Conservation (phyloP, 2,797 vertebrate species). For the Bovichtus diacanthus region DNA sequence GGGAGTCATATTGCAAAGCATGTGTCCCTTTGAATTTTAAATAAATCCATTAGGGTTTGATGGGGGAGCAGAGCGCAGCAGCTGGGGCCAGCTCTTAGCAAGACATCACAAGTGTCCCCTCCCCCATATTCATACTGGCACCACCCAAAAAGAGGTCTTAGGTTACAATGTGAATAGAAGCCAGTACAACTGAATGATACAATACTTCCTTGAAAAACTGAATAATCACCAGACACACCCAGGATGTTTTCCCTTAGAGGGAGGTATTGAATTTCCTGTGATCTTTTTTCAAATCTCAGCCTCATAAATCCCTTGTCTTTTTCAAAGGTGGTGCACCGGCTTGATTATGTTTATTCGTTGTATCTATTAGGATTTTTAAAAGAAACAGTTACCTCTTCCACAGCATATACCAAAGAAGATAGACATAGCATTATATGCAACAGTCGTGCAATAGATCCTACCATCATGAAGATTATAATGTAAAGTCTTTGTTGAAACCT, state of each 20-base stretch:
- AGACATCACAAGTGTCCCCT: slow-evolving; percentile 60
- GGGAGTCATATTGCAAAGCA: slow-evolving; percentile 56
- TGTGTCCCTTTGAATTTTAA: slow-evolving; percentile 66
- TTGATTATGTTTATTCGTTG: background rate
- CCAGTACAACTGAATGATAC: slow-evolving; percentile 16
- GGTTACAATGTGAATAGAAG: slow-evolving; percentile 46
- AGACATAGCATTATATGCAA: background rate
- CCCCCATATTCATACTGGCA: slow-evolving; percentile 42
- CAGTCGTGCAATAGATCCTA: background rate
- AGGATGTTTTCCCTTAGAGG: slow-evolving; percentile 1
- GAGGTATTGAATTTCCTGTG: slow-evolving; percentile 26
- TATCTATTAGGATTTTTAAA: slow-evolving; percentile 4
- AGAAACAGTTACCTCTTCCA: background rate
- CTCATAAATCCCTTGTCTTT: slow-evolving; percentile 8
- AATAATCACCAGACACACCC: slow-evolving; percentile 45
- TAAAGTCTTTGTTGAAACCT: background rate
- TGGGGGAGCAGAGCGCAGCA: slow-evolving; percentile 60
- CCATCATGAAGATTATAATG: background rate
- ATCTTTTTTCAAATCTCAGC: slow-evolving; percentile 37
- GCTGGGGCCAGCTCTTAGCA: slow-evolving; percentile 68
- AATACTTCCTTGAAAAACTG: slow-evolving; percentile 5
- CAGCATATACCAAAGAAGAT: background rate
- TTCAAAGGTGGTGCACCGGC: background rate
- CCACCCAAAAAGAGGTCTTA: slow-evolving; percentile 52
- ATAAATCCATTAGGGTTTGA: slow-evolving; percentile 72